phyloP scores from a whole-genome alignment of 2,888 invertebrate species.

The Aporophyla nigra region DNA sequence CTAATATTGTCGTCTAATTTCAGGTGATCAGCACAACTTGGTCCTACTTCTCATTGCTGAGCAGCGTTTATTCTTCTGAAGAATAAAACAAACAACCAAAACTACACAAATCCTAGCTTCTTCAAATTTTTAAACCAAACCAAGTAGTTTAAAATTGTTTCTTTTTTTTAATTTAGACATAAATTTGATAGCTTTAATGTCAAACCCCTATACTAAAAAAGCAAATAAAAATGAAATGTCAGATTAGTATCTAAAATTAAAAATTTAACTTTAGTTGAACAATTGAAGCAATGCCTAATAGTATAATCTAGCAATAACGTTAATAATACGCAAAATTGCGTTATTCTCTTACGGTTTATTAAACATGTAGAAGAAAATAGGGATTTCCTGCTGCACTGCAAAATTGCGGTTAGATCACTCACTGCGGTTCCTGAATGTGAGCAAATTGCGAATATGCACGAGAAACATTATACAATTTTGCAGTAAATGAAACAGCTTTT shows the following conservation, averaged over 20 bases:
- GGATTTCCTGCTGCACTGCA: conserved; percentile 35
- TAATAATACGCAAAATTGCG: conserved; percentile 5
- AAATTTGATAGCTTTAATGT: no score
- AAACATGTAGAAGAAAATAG: conserved; percentile 40
- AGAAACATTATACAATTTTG: neutral
- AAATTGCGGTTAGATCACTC: conserved; percentile 54
- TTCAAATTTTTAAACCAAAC: neutral
- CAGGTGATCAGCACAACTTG: conserved; percentile 74
- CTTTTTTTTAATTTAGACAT: no score
- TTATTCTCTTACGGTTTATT: neutral
- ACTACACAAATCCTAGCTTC: neutral
- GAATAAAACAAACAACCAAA: conserved; percentile 5
- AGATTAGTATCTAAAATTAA: no score
- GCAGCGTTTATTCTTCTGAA: conserved; percentile 64
- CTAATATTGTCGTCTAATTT: neutral
- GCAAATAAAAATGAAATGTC: no score
- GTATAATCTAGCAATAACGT: neutral
- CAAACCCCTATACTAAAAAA: no score
- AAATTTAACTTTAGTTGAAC: no score
- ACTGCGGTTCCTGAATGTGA: conserved; percentile 40
- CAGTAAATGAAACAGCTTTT: neutral
- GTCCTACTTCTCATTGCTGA: conserved; percentile 73
- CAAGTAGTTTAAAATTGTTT: neutral
- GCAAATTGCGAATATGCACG: neutral
- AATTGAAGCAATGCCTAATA: neutral